Base-by-base conservation (phyloP, 2,888 invertebrate species). In the Adela reaumurella region DNA sequence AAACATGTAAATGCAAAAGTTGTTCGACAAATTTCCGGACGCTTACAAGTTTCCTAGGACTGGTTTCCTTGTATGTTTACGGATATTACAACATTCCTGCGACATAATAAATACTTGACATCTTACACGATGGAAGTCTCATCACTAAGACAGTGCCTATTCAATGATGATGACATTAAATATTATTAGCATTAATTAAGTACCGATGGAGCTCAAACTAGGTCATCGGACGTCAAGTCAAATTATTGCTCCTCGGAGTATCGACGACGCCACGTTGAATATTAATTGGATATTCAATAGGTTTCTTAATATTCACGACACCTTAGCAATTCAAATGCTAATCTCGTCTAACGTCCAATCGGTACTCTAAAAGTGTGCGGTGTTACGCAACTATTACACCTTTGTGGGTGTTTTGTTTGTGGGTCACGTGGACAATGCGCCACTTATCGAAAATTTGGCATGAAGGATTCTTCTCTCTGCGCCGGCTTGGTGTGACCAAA, bases 281-380 rank as follows among this genome's bases (percentile, higher is more conserved):
- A 35, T 35, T 35, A 35, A 35, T 35, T 14, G 8, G 35, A 35
- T 35, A 35, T 8, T 14, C 35, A 35, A 35, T 35, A 35, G 11
- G 35, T 35, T 35, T 35, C 35, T 35, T 35, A 35, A 35, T 35
- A 35, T 35, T 35, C 35, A 35, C 35, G 14, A 14, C 35, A 35
- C 35, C 35, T 35, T 14, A 56, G 51, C 56, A 62, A 61, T 62
- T 59, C 57, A 55, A 61, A 64, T 61, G 58, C 57, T 58, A 59
- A 63, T 57, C 52, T 35, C 14, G 35, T 8, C 35, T 24, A 35
- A 35, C 35, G 24, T 24, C 24, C 24, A 24, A 24, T 24, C 24
- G 24, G 24, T 24, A 24, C 24, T 24, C 24, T 6, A 35, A 14
- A 35, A 35, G 11, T 35, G 35, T 35, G 35, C 35, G 35, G 8